These are phyloP conservation scores for Drosophila buzzatii DNA, from an alignment of 2,888 invertebrate species.

Conservation along the genomic window DNA sequence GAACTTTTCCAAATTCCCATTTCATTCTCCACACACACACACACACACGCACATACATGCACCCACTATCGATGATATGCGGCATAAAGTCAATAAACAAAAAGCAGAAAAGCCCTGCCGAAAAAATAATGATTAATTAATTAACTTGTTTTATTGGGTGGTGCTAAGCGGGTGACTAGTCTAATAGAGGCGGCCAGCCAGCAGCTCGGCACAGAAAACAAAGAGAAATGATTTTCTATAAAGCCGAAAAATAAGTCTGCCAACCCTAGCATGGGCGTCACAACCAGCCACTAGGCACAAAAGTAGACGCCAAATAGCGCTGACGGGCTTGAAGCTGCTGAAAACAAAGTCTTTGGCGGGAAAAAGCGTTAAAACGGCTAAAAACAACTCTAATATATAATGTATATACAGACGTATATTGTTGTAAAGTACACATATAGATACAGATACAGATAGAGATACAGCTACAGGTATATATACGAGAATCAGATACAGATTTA, in stretches of 20 bases:
- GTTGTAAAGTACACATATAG: background rate
- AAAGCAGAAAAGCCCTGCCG: constrained; percentile 56
- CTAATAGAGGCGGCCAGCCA: constrained; percentile 2
- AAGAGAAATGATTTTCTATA: constrained; percentile 66
- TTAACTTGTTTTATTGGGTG: constrained; percentile 73
- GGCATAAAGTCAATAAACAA: constrained; percentile 60
- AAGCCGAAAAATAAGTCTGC: constrained; percentile 61
- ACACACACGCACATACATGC: background rate
- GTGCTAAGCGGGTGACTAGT: constrained; percentile 24
- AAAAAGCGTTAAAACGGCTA: background rate
- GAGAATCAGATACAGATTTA: background rate
- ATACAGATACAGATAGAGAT: background rate
- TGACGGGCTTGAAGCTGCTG: background rate
- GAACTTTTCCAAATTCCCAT: constrained; percentile 3
- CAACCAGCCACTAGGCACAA: background rate
- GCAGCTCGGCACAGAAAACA: constrained; percentile 14
- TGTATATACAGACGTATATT: background rate
- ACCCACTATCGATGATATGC: constrained; percentile 30
- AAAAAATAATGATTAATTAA: constrained; percentile 76
- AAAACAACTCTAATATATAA: background rate
- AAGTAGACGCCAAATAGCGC: constrained; percentile 1
- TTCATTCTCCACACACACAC: constrained; percentile 3
- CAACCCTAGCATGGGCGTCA: constrained; percentile 10
- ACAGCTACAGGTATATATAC: background rate
- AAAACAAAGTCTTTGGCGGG: constrained; percentile 5